Conservation (phyloP, 2,113 vertebrate species). For the Cavia porcellus region DNA sequence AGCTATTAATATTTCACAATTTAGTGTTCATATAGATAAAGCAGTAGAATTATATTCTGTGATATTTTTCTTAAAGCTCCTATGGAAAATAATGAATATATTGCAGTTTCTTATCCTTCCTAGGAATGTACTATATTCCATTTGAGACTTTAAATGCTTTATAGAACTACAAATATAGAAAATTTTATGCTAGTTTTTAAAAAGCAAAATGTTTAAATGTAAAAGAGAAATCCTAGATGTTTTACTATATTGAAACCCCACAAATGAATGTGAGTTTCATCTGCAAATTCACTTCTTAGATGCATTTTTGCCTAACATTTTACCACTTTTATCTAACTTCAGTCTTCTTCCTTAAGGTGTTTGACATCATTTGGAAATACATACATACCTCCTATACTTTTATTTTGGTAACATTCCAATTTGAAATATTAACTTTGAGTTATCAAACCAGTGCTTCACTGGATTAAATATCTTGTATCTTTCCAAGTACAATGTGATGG, state of each 20-base stretch:
- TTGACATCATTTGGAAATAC: not conserved
- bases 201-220: not conserved
- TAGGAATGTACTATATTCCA: not conserved
- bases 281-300: not conserved
- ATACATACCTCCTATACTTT: not conserved
- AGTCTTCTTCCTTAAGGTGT: not conserved
- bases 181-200: not conserved
- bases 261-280: not conserved
- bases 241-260: not conserved
- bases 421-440: slow-evolving; percentile 59
- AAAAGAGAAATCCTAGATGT: not conserved
- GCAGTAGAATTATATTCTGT: not conserved
- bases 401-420: not conserved
- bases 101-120: not conserved
- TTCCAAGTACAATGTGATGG: not conserved
- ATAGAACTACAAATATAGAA: not conserved
- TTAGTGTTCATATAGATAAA: slow-evolving; percentile 8
- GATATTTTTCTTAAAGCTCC: not conserved
- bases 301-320: not conserved
- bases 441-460: not conserved
- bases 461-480: not conserved
- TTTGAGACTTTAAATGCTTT: not conserved
- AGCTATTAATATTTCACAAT: not conserved
- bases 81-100: not conserved
- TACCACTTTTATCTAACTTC: not conserved